Evolutionary conservation across 1,140 invertebrate species (phyloP), one percentile per base, ranked within the genome.

Genomic region (Zaprionus davidi): DNA sequence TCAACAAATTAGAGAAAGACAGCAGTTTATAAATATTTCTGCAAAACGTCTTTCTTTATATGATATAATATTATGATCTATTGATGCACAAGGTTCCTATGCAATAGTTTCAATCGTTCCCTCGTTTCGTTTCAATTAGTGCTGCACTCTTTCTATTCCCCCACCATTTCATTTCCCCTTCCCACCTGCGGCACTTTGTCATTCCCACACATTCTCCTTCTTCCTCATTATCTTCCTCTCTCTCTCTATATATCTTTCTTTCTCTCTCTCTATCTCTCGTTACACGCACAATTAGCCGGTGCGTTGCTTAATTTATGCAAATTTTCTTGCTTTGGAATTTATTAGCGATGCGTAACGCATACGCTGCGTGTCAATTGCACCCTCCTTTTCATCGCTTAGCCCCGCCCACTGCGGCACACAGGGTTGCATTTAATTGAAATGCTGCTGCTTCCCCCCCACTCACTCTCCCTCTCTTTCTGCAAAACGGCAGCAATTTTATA

Each of bases 381-480:
- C 3, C 5, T 9, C 17, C 44, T 6, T 0, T 20, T 7, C 44
- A 41, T 13, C n/a, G 7, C 17, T 15, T n/a, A 7, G 17, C 53
- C 17, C 22, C 24, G 7, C 34, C 44, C 20, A 46, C n/a, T 17
- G n/a, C 2, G 5, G 12, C 49, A 9, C 67, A 71, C 67, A 71
- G 67, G 59, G 67, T 55, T 66, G 71, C 64, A 67, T 41, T 68
- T 60, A 65, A 76, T 76, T 70, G 59, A 76, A 63, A 49, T 44
- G 59, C 58, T 63, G 46, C 22, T 11, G 31, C 0, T 34, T 31
- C 28, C 28, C 15, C 38, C 13, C 38, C 38, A 34, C 3, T 31
- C 28, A 7, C 2, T 31, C 38, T 17, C 4, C n/a, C 41, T 7
- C n/a, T 5, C 13, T 5, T 15, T 15, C 38, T 41, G 38, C 4